Evolutionary conservation across 2,113 vertebrate genomes (phyloP).

Genomic region (Malurus elegans): DNA sequence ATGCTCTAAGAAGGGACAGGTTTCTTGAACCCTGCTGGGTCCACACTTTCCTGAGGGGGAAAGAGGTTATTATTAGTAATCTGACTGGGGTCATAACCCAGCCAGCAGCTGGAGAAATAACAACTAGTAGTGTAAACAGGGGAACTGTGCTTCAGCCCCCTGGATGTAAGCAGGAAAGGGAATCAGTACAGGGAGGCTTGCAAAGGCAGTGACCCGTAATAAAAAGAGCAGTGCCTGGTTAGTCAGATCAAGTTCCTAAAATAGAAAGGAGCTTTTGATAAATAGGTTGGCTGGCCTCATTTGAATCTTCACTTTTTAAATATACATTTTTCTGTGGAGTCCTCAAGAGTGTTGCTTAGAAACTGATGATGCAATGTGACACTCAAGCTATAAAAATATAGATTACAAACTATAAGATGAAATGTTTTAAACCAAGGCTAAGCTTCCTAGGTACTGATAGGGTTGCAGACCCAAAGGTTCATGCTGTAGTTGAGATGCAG

Average conservation of each 20-base stretch:
- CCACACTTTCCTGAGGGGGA: not conserved
- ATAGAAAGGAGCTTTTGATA: not conserved
- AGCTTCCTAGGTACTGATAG: not conserved
- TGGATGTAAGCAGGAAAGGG: not conserved
- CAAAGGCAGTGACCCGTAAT: conserved; percentile 33
- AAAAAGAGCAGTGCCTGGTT: conserved; percentile 33
- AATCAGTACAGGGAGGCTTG: conserved; percentile 23
- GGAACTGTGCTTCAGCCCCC: not conserved
- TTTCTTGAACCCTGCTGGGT: conserved; percentile 14
- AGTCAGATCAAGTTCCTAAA: conserved; percentile 11
- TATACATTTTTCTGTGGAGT: not conserved
- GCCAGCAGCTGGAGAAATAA: conserved; percentile 54
- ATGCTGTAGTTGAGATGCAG: not conserved
- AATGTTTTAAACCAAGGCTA: not conserved
- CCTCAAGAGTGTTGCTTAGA: not conserved
- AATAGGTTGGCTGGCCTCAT: not conserved
- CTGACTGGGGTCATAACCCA: conserved; percentile 34
- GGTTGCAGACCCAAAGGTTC: not conserved
- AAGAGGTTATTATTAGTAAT: conserved; percentile 28
- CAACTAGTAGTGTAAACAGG: conserved; percentile 34
- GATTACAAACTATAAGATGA: not conserved
- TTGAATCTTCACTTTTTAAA: not conserved
- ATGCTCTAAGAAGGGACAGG: not conserved
- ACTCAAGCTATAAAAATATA: not conserved
- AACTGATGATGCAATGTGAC: not conserved